Evolutionary conservation across 2,113 vertebrate genomes (phyloP).

Genomic region (Syngnathus floridae): DNA sequence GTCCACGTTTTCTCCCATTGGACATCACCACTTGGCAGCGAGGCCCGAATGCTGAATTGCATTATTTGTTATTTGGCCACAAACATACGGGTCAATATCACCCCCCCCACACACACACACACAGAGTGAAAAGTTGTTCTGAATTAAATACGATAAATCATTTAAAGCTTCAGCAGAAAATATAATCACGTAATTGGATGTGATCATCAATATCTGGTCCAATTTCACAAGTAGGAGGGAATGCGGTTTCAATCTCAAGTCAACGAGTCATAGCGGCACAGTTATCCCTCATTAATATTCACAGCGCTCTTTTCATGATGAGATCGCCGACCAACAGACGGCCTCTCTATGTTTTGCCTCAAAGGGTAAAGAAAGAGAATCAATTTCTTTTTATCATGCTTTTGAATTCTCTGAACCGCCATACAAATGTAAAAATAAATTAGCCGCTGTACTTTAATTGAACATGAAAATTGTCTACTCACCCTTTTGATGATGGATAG

Average conservation of each 20-base stretch:
- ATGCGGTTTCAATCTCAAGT: conserved; percentile 48
- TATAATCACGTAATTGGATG: conserved; percentile 73
- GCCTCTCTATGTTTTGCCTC: conserved; percentile 45
- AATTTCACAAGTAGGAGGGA: conserved; percentile 55
- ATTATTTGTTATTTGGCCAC: conserved; percentile 66
- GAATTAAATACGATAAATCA: conserved; percentile 63
- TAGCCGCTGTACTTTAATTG: not conserved
- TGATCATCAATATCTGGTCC: conserved; percentile 66
- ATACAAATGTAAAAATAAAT: not conserved
- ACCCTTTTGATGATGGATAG: too few relatives aligned
- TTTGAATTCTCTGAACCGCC: not conserved
- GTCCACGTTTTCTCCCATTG: conserved; percentile 44
- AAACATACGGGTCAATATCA: conserved; percentile 63
- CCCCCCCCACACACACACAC: conserved; percentile 31
- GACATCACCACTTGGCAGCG: conserved; percentile 59
- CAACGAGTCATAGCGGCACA: conserved; percentile 57
- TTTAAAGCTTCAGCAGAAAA: conserved; percentile 63
- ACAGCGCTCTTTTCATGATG: conserved; percentile 51
- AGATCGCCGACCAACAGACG: conserved; percentile 44
- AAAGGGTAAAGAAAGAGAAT: conserved; percentile 21
- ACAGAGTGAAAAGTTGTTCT: conserved; percentile 33
- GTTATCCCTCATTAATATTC: conserved; percentile 59
- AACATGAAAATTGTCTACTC: too few relatives aligned
- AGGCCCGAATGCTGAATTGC: conserved; percentile 51
- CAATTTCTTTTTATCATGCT: too few relatives aligned